These are phyloP conservation scores for Lepus europaeus DNA, from an alignment of 2,113 vertebrate genomes.

Conservation along the genomic window DNA sequence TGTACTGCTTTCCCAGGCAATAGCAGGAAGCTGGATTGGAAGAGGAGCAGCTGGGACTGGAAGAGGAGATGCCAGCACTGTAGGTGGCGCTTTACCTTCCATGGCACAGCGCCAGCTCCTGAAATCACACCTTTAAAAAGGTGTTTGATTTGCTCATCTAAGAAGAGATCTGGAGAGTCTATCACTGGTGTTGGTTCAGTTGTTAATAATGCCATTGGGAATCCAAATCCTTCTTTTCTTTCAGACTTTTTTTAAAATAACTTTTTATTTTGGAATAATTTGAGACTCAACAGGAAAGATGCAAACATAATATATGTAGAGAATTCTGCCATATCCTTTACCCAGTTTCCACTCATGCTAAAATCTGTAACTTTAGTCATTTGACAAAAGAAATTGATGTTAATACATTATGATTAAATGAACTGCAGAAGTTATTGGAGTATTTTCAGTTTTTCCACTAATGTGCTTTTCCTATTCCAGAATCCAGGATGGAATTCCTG, in stretches of 20 bases:
- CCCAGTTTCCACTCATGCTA: background rate
- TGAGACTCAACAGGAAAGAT: background rate
- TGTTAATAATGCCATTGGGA: background rate
- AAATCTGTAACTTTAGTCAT: background rate
- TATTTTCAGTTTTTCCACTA: background rate
- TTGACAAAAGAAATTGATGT: background rate
- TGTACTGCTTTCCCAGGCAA: too few relatives aligned
- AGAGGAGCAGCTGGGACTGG: too few relatives aligned
- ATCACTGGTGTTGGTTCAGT: background rate
- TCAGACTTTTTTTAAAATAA: slow-evolving; percentile 2
- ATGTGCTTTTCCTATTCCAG: background rate
- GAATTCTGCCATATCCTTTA: background rate
- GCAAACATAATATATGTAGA: background rate
- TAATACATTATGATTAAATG: background rate
- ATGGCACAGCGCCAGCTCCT: too few relatives aligned
- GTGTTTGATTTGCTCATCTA: slow-evolving; percentile 3
- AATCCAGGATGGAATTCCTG: background rate
- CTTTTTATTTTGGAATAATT: slow-evolving; percentile 46
- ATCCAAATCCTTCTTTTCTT: slow-evolving; percentile 33
- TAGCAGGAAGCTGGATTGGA: too few relatives aligned
- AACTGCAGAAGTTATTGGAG: background rate
- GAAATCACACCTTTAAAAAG: background rate
- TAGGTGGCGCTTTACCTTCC: too few relatives aligned
- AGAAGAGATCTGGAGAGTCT: background rate
- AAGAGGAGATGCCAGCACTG: too few relatives aligned